These are phyloP conservation scores for Neoarius graeffei DNA, from an alignment of 2,113 vertebrate species.

Conservation along the genomic window DNA sequence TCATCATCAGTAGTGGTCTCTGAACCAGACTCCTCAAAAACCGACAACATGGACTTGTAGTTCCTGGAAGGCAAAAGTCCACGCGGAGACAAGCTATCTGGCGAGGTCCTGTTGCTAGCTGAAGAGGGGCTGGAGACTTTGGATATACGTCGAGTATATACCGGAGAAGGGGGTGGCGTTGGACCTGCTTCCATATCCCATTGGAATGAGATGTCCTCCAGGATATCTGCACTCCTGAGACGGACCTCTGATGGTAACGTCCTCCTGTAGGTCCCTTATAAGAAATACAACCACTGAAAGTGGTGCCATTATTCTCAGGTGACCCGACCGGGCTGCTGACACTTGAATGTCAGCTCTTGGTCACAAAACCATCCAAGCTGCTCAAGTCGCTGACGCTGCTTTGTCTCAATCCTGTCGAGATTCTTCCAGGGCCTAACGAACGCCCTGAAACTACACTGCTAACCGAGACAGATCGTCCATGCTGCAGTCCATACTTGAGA, in stretches of 20 bases:
- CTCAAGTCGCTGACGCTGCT: constrained; percentile 67
- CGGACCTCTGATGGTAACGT: constrained; percentile 2
- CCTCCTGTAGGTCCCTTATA: neutral
- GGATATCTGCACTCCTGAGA: constrained; percentile 44
- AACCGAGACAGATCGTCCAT: constrained; percentile 69
- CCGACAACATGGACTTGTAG: constrained; percentile 61
- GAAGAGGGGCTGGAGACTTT: constrained; percentile 64
- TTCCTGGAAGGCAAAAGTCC: constrained; percentile 62
- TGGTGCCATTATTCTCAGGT: neutral
- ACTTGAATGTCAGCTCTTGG: constrained; percentile 21
- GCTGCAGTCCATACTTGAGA: constrained; percentile 73
- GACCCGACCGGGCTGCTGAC: constrained; percentile 12
- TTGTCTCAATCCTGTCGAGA: constrained; percentile 67
- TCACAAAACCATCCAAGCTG: constrained; percentile 32
- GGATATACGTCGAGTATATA: constrained; percentile 65
- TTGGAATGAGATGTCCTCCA: constrained; percentile 49
- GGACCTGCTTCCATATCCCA: constrained; percentile 65
- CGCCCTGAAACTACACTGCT: constrained; percentile 71
- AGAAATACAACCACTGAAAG: neutral
- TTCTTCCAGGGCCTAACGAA: constrained; percentile 69
- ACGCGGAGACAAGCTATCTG: constrained; percentile 65
- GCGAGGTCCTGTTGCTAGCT: constrained; percentile 59
- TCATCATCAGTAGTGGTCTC: constrained; percentile 90
- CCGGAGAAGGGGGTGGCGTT: constrained; percentile 71
- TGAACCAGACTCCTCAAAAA: constrained; percentile 81